Base-by-base conservation (phyloP, 2,888 invertebrate genomes). In the Chloroclystis v-ata region DNA sequence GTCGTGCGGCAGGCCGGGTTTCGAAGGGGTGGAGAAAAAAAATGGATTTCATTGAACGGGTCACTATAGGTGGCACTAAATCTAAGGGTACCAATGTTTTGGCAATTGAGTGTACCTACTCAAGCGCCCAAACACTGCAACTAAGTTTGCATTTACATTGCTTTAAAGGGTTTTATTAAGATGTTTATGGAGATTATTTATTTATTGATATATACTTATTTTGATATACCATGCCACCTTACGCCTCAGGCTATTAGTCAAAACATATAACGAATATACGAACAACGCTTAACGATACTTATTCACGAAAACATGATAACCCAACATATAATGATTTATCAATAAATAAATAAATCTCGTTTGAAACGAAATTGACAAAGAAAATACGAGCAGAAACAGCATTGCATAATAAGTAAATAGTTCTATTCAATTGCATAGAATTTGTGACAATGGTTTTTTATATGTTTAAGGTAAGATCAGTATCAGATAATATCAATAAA, bases 31-130 rank as follows among this genome's bases (percentile, higher is more conserved):
- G 80, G 76, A 75, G 72, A 81, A 86, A 82, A 85, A 82, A 87
- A 82, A 82, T 75, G 84, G 84, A 85, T 82, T 81, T 86, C 84
- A 86, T 83, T 85, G 90, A 89, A 89, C 65, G 80, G 83, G 69
- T 77, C 76, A 81, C 80, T 82, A 82, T 75, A 66, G 64, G 67
- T 80, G 79, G 75, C 59, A 62, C 80, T 84, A 85, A 70, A 54
- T 67, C 81, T 82, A 82, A 66, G 63, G 65, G 76, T 54, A 52
- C 59, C 51, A 64, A 65, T 49, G 69, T 69, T 67, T 65, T 56
- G 74, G 68, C 71, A 71, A 57, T 78, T 67, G 69, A 63, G 44
- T 54, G 5, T 42, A n/a, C n/a, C n/a, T n/a, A 26, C 66, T 61
- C 73, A 76, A 82, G 63, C 75, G 70, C 71, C 73, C 61, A 63